Conservation (phyloP, 37 sponge, comb jelly and placozoan species). For the Amphimedon queenslandica region DNA sequence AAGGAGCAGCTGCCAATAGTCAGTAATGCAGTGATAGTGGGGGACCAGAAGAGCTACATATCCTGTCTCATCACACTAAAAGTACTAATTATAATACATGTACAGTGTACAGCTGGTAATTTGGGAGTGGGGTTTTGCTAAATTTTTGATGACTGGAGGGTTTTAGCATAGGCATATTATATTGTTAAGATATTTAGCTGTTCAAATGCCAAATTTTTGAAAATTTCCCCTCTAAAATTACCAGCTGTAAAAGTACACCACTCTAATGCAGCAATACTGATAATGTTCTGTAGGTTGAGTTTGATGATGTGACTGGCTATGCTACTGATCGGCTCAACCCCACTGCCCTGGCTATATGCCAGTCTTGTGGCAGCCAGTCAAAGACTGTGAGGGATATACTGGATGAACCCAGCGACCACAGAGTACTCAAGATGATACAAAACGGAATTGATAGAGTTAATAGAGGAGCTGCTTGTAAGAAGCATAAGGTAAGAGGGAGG, state of each 20-base stretch:
- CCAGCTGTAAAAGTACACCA: no score
- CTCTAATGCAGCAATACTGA: no score
- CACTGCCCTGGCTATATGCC: constrained; percentile 29
- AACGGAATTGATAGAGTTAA: constrained; percentile 70
- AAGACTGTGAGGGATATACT: constrained; percentile 59
- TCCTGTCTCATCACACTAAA: constrained; percentile 76
- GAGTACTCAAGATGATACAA: constrained; percentile 73
- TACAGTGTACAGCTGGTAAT: no score
- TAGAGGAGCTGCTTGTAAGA: constrained; percentile 35
- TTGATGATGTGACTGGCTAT: constrained; percentile 48
- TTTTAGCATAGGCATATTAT: no score
- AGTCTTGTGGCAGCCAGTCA: constrained; percentile 41
- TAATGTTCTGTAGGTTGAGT: constrained; percentile 42
- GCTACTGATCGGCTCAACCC: constrained; percentile 46
- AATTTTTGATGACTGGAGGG: no score
- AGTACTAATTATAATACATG: no score
- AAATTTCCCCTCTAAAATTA: no score
- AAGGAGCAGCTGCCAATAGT: constrained; percentile 69
- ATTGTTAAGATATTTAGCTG: no score
- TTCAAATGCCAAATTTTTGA: no score
- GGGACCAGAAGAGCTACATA: constrained; percentile 69
- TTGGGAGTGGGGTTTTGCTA: no score
- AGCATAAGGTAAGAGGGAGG: constrained; percentile 48
- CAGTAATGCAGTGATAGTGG: constrained; percentile 75
- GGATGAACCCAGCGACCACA: constrained; percentile 26